Conservation (phyloP, 2,888 invertebrate genomes). For the Rhorus exstirpatorius region DNA sequence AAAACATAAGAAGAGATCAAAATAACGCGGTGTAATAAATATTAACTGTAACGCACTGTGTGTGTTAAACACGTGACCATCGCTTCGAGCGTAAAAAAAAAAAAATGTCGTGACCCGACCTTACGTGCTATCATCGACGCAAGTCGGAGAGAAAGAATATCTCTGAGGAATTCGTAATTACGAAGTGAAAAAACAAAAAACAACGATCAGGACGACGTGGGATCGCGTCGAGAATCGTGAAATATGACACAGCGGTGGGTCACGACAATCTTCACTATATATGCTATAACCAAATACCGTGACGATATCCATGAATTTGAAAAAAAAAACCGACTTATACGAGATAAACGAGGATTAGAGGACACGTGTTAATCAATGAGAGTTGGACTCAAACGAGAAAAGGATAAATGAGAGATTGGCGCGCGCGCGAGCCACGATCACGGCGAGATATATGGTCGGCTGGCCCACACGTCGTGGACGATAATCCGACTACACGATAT, state of each 20-base stretch:
- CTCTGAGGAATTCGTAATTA: not conserved
- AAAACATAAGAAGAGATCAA: constrained; percentile 39
- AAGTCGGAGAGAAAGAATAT: not conserved
- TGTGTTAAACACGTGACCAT: constrained; percentile 61
- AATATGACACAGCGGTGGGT: constrained; percentile 35
- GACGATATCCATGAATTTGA: constrained; percentile 72
- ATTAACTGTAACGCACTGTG: constrained; percentile 70
- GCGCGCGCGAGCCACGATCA: constrained; percentile 77
- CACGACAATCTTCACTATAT: constrained; percentile 34
- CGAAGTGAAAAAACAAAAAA: not conserved
- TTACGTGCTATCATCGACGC: constrained; percentile 5
- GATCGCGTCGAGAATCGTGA: constrained; percentile 15
- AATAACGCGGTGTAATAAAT: constrained; percentile 70
- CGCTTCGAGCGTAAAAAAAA: constrained; percentile 44
- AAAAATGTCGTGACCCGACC: constrained; percentile 39
- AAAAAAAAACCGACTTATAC: constrained; percentile 67
- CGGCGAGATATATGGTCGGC: constrained; percentile 77
- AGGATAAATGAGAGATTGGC: constrained; percentile 38
- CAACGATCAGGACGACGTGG: constrained; percentile 25
- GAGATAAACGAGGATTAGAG: constrained; percentile 51
- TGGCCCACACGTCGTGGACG: constrained; percentile 78
- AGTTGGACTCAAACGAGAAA: constrained; percentile 36
- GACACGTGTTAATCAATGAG: constrained; percentile 28
- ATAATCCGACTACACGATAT: constrained; percentile 61
- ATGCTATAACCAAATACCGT: constrained; percentile 60